Evolutionary conservation across 1,140 invertebrate genomes (phyloP), one percentile per base, ranked within the genome.

Genomic region (Protaetia brevitarsis): DNA sequence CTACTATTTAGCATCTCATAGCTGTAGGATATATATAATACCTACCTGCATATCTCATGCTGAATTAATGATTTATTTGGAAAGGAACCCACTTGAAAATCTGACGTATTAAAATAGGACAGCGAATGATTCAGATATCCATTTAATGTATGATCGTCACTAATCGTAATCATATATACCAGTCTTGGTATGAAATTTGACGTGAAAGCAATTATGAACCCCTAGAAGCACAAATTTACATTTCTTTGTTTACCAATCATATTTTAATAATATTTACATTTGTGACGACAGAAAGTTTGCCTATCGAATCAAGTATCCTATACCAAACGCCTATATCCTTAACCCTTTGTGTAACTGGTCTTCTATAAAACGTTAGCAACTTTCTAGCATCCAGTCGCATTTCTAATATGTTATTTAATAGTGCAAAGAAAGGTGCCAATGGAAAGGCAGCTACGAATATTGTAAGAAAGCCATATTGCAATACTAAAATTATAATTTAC

Each of bases 171-270:
- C 66, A 81, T 81, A 79, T 98, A 99, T 6, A 98, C 89, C 41
- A 98, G 73, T 56, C 91, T 87, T 10, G 97, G 96, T 68, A 99
- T 94, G 79, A 98, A 96, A 74, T 98, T 95, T 0, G 96, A 98
- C 2, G 97, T 98, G 81, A 99, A 99, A 31, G 97, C 97, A 75
- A 99, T 99, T 59, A 99, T 96, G 74, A 98, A 95, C 58, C 92
- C 97, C 95, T 98, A 77, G 76, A 81, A 82, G 65, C 57, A 7
- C 59, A 56, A 11, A 66, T 59, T 61, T 67, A 30, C 11, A 10
- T 29, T n/a, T 13, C 3, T 4, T 0, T 60, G 30, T 60, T 4
- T 64, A 29, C 2, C 8, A n/a, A 60, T 16, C 6, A 13, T 29
- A 29, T 4, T 2, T 4, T 28, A 28, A n/a, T n/a, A 56, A 56